Base-by-base conservation (phyloP, 1,140 invertebrate genomes). In the Gyrodactylus bullatarudis region DNA sequence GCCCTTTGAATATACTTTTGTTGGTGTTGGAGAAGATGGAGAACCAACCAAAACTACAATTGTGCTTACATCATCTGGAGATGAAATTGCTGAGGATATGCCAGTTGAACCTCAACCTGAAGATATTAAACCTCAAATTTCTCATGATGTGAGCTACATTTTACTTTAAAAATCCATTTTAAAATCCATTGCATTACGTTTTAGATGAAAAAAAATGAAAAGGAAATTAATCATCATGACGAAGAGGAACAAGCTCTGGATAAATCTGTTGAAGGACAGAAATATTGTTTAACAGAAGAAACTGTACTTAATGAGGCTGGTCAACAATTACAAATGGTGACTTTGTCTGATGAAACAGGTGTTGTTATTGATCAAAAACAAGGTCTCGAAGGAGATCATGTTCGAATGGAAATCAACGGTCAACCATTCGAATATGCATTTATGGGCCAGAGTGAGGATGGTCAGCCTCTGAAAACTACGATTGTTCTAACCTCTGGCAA, bases 341-440 rank as follows among this genome's bases (percentile, higher is more conserved):
- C 70, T 20, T 26, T 71, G 24, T 20, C 70, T 1, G 23, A 24
- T 71, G 24, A 71, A 26, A 23, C 23, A 20, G 1, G 26, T 1
- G 70, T 24, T 16, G 24, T 71, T 25, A 1, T 71, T 1, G 70
- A 71, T 25, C 8, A 71, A 71, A 71, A 71, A 26, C 24, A 71
- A 8, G 70, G 70, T 16, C 1, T 71, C 23, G 24, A 71, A 71
- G 70, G 70, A 24, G 70, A 71, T 24, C 24, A 21, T 24, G 70
- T 71, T 26, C 21, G 20, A 24, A 8, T 71, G 16, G 21, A 71
- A 71, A 23, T 71, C 20, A 71, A 21, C 8, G 70, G 24, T 26
- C 21, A 71, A n/a, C 21, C 70, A 24, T 71, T 71, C n/a, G 70
- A 71, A 26, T 71, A 71, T 24, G 70, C n/a, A 1, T 8, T 71